These are phyloP conservation scores for Drosophila yakuba DNA, from an alignment of 1,140 invertebrate species.

Conservation along the genomic window DNA sequence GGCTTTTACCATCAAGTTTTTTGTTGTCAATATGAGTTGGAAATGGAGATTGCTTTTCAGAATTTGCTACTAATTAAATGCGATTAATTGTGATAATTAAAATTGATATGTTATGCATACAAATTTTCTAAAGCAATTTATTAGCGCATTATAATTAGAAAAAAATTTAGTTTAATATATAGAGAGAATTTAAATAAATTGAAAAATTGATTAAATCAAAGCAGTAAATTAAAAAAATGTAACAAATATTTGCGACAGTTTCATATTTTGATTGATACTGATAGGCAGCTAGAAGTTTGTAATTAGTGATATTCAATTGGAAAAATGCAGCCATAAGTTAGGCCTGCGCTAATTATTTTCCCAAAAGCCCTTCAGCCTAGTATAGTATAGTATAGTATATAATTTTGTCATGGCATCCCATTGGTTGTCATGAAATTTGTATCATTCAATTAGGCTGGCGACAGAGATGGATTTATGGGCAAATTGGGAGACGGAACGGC, in stretches of 20 bases:
- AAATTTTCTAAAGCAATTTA: slow-evolving; percentile 3
- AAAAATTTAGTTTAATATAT: background rate
- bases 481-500: background rate
- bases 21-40: background rate
- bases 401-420: slow-evolving; percentile 16
- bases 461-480: slow-evolving; percentile 30
- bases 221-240: background rate
- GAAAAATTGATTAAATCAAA: background rate
- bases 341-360: slow-evolving; percentile 28
- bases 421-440: slow-evolving; percentile 42
- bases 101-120: slow-evolving; percentile 1
- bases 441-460: slow-evolving; percentile 49
- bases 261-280: slow-evolving; percentile 16
- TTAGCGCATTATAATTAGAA: too few species aligned
- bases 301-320: slow-evolving; percentile 24
- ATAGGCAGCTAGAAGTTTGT: slow-evolving; percentile 1
- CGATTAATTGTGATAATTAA: slow-evolving; percentile 22
- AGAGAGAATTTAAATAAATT: background rate
- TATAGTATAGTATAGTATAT: background rate
- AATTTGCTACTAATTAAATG: slow-evolving; percentile 4
- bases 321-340: slow-evolving; percentile 20
- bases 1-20: background rate
- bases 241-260: slow-evolving; percentile 9
- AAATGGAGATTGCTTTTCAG: too few species aligned
- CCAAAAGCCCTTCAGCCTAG: background rate